These are phyloP conservation scores for Eumerus sabulonum DNA, from an alignment of 2,888 invertebrate species.

Conservation along the genomic window DNA sequence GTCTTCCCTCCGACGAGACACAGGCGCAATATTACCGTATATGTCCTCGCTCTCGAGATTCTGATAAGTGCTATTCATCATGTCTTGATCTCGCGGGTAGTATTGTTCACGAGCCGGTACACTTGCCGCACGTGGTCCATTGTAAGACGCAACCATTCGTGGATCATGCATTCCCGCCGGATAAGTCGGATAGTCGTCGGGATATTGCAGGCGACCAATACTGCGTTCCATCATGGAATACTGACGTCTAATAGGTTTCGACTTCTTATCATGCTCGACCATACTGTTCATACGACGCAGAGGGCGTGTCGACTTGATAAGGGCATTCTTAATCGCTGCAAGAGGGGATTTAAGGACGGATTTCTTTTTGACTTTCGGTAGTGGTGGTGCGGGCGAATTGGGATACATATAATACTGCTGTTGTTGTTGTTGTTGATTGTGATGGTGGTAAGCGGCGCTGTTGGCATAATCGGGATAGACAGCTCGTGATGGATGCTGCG, in stretches of 20 bases:
- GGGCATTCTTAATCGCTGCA: slow-evolving; percentile 77
- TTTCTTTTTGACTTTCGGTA: slow-evolving; percentile 77
- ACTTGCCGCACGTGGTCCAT: slow-evolving; percentile 64
- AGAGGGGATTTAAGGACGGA: slow-evolving; percentile 78
- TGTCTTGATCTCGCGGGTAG: slow-evolving; percentile 71
- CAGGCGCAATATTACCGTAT: slow-evolving; percentile 75
- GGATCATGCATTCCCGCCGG: slow-evolving; percentile 75
- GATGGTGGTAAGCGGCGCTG: slow-evolving; percentile 51
- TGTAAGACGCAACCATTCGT: slow-evolving; percentile 66
- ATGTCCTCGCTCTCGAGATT: slow-evolving; percentile 78
- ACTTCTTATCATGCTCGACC: slow-evolving; percentile 76
- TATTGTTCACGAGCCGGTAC: slow-evolving; percentile 63
- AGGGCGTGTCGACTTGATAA: slow-evolving; percentile 77
- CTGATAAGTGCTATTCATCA: slow-evolving; percentile 77
- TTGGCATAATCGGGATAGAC: slow-evolving; percentile 70
- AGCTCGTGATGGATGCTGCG: slow-evolving; percentile 72
- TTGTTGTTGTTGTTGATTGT: slow-evolving; percentile 63
- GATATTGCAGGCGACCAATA: slow-evolving; percentile 76
- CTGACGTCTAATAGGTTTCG: slow-evolving; percentile 75
- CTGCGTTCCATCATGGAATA: slow-evolving; percentile 78
- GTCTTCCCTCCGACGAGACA: slow-evolving; percentile 69
- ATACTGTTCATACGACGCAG: slow-evolving; percentile 78
- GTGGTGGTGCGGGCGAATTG: slow-evolving; percentile 74
- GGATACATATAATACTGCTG: slow-evolving; percentile 74
- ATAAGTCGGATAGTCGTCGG: slow-evolving; percentile 77